phyloP scores from a whole-genome alignment of 2,888 invertebrate species.

The Xylota sylvarum region DNA sequence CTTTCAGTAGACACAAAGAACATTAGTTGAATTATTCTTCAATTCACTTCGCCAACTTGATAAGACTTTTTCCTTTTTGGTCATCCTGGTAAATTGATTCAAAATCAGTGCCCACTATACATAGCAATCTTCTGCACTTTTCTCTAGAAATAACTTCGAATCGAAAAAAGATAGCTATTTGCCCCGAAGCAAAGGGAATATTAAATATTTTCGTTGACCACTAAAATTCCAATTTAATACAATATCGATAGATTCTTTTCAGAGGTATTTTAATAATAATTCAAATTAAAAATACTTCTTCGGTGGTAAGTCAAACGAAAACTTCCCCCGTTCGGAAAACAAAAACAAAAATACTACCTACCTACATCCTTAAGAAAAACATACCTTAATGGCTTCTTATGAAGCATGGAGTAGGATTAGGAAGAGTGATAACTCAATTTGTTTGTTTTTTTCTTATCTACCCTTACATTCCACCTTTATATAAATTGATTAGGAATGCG shows the following conservation, averaged over 20 bases:
- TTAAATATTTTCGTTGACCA: conserved; percentile 74
- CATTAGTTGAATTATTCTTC: no score
- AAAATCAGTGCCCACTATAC: neutral
- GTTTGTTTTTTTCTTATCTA: conserved; percentile 32
- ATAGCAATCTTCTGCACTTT: neutral
- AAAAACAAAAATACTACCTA: neutral
- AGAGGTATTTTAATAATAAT: conserved; percentile 67
- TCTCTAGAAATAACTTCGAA: conserved; percentile 5
- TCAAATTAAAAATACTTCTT: conserved; percentile 72
- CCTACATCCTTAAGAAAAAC: conserved; percentile 21
- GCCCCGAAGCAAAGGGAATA: conserved; percentile 56
- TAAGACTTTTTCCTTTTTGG: neutral
- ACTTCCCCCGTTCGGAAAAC: neutral
- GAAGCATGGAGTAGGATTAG: neutral
- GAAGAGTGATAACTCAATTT: conserved; percentile 63
- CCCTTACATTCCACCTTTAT: conserved; percentile 55
- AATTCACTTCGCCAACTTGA: neutral
- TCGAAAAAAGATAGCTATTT: conserved; percentile 30
- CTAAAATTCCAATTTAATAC: conserved; percentile 66
- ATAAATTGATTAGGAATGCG: conserved; percentile 69
- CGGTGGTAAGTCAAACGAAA: conserved; percentile 29
- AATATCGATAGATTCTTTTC: conserved; percentile 61
- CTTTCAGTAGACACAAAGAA: no score
- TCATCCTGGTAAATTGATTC: neutral
- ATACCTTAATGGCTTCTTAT: conserved; percentile 31